Base-by-base conservation (phyloP, 1,140 invertebrate genomes). In the Hyles vespertilio region DNA sequence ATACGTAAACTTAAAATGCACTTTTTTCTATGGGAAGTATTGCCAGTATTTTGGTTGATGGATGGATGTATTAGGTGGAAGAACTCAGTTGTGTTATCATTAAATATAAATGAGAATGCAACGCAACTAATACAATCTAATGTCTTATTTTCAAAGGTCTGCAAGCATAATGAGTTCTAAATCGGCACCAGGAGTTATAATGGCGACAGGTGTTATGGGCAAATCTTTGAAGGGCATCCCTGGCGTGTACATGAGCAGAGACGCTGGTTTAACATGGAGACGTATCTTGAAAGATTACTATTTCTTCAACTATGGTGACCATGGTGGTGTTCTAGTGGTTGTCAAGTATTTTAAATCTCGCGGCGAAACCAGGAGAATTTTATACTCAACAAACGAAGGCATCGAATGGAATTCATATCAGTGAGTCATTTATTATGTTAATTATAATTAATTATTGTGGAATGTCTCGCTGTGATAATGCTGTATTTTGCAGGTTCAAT, bases 251-350 rank as follows among this genome's bases (percentile, higher is more conserved):
- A 81, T 98, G 3, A 97, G 96, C 51, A 88, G 93, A 40, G 95
- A 98, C 87, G 97, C 95, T 22, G 97, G 96, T 10, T 79, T 95
- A 2, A 95, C 93, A 0, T 98, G 97, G 97, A 92, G 92, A 59
- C 91, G 95, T 78, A 93, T 96, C 1, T 82, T 98, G 2, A 93
- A 94, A 77, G 96, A 96, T 51, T 94, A 94, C 62, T 96, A 97
- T 76, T 94, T 96, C 74, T 98, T 96, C 85, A 95, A 95, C 70
- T 94, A 97, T 85, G 96, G 96, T 0, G 97, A 98, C 87, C 96
- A 97, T 81, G 97, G 97, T 3, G 96, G 96, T 49, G 88, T 98
- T 2, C 80, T 98, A 12, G 94, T 97, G 0, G 96, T 96, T 0
- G 95, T 97, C 0, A 93, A 94, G 72, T 94, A 94, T 72, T 96